phyloP scores from a whole-genome alignment of 2,888 invertebrate genomes.

The Bombylius discolor region DNA sequence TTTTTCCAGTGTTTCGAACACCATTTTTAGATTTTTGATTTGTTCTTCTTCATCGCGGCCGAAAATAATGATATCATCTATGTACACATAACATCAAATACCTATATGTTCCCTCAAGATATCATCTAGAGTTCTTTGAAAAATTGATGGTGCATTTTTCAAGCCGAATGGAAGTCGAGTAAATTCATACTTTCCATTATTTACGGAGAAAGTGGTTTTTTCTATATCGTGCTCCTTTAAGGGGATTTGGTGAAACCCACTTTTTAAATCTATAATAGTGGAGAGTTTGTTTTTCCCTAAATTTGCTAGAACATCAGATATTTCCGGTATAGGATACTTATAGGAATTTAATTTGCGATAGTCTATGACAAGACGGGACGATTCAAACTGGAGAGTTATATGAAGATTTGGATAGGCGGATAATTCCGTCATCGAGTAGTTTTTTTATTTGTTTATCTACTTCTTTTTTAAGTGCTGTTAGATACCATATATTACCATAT shows the following conservation, averaged over 20 bases:
- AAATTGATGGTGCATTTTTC: conserved; percentile 8
- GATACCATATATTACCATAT: conserved; percentile 5
- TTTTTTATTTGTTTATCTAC: background rate
- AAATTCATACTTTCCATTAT: conserved; percentile 8
- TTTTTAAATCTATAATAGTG: conserved; percentile 10
- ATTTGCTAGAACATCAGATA: conserved; percentile 6
- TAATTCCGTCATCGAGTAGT: conserved; percentile 1
- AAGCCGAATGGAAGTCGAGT: conserved; percentile 8
- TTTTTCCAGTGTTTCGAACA: conserved; percentile 3
- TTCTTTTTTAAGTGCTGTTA: background rate
- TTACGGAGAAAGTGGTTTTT: conserved; percentile 6
- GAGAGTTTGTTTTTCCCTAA: conserved; percentile 6
- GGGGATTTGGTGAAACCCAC: conserved; percentile 11
- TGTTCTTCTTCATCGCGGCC: conserved; percentile 5
- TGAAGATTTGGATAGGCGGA: conserved; percentile 12
- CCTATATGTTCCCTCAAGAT: conserved; percentile 8
- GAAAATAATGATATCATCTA: conserved; percentile 9
- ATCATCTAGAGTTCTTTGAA: conserved; percentile 7
- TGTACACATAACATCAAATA: conserved; percentile 8
- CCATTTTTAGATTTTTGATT: conserved; percentile 3
- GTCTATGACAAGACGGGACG: conserved; percentile 6
- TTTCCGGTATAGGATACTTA: conserved; percentile 6
- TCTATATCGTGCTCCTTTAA: conserved; percentile 3
- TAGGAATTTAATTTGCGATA: conserved; percentile 4
- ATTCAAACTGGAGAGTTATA: conserved; percentile 12